phyloP scores from a whole-genome alignment of 2,113 vertebrate species.

The Dendropsophus ebraccatus region DNA sequence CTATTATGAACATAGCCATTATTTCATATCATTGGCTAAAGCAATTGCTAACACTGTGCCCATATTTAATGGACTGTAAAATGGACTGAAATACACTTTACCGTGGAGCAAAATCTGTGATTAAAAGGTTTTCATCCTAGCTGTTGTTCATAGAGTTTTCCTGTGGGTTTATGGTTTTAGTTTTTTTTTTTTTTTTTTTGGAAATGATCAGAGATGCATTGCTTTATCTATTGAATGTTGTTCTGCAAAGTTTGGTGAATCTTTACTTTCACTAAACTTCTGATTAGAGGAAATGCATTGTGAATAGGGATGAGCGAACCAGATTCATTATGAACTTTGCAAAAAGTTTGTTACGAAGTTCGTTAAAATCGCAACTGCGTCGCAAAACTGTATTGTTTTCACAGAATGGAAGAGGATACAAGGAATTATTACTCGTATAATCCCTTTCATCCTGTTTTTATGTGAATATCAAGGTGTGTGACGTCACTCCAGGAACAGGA shows the following conservation, averaged over 20 bases:
- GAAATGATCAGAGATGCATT: background rate
- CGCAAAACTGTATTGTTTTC: too few relatives aligned
- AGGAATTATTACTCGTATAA: too few relatives aligned
- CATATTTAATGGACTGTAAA: slow-evolving; percentile 18
- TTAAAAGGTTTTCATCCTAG: background rate
- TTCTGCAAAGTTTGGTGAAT: background rate
- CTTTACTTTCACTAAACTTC: background rate
- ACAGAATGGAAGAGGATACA: too few relatives aligned
- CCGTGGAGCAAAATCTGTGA: background rate
- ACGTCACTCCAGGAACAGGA: too few relatives aligned
- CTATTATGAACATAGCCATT: slow-evolving; percentile 19
- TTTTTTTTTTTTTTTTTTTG: background rate
- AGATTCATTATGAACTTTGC: too few relatives aligned
- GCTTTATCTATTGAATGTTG: background rate
- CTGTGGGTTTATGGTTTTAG: slow-evolving; percentile 1
- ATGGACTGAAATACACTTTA: slow-evolving; percentile 19
- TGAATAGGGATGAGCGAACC: too few relatives aligned
- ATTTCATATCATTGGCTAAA: slow-evolving; percentile 33
- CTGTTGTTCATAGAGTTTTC: background rate
- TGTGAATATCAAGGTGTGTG: too few relatives aligned
- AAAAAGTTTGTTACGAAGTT: too few relatives aligned
- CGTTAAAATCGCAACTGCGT: too few relatives aligned
- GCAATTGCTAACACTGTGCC: slow-evolving; percentile 22
- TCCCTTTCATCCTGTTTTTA: too few relatives aligned
- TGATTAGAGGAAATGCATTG: too few relatives aligned